A percentile compares a stretch with the other conserved stretches of the same genome.
Evolutionary conservation across 2,113 vertebrate species (phyloP).

Genomic region (Pungitius pungitius): DNA sequence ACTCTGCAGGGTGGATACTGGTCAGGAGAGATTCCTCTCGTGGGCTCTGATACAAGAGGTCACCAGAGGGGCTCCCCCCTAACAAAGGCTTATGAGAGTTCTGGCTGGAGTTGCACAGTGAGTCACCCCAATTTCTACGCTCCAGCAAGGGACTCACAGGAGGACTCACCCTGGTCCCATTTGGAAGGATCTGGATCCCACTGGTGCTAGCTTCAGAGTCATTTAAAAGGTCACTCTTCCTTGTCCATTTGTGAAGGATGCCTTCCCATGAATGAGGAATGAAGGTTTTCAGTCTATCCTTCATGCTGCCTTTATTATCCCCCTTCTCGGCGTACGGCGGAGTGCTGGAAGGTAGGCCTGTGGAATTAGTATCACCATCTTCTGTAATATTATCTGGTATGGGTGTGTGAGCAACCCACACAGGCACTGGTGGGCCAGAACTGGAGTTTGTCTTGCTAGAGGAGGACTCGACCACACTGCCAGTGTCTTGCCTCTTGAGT

Average conservation of each 20-base stretch:
- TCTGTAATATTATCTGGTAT: conserved; percentile 33
- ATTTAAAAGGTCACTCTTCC: conserved; percentile 10
- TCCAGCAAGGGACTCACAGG: conserved; percentile 72
- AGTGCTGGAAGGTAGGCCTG: conserved; percentile 37
- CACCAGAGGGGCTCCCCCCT: conserved; percentile 33
- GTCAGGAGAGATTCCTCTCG: conserved; percentile 69
- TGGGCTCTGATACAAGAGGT: conserved; percentile 8
- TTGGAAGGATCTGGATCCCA: conserved; percentile 59
- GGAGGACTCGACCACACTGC: conserved; percentile 28
- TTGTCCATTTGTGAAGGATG: conserved; percentile 49
- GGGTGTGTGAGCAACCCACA: conserved; percentile 70
- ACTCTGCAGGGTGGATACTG: conserved; percentile 74
- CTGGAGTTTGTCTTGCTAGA: conserved; percentile 36
- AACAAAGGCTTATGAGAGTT: conserved; percentile 60
- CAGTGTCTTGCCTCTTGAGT: conserved; percentile 25
- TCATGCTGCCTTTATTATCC: conserved; percentile 39
- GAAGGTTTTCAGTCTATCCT: conserved; percentile 54
- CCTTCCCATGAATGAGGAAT: conserved; percentile 71
- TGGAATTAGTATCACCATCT: conserved; percentile 32
- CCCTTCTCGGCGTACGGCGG: conserved; percentile 28
- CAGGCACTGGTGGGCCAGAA: conserved; percentile 32
- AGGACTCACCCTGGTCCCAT: conserved; percentile 71
- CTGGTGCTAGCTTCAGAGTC: conserved; percentile 39
- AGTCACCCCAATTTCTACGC: conserved; percentile 42
- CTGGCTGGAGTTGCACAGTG: conserved; percentile 32